Evolutionary conservation across 2,113 vertebrate genomes (phyloP), one percentile per base, ranked within the genome.

Genomic region (Thalassarche chlororhynchos): DNA sequence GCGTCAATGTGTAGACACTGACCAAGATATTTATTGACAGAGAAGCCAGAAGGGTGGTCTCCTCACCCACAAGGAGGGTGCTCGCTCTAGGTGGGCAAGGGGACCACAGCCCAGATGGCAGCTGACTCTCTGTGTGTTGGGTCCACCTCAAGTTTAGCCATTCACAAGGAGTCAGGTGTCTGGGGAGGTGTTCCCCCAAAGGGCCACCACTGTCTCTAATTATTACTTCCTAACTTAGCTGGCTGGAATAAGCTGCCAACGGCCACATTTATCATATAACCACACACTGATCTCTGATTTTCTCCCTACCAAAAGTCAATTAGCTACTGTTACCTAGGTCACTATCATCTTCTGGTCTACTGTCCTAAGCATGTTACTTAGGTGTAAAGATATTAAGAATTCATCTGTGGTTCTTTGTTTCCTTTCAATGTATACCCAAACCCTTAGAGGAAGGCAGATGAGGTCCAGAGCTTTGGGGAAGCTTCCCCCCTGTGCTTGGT

Each of bases 91-190:
- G 7, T 60, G 34, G 29, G 15, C 11, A 36, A 69, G 16, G 21
- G 15, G 8, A 49, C 9, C 4, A 12, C 6, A 17, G 40, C 4
- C 55, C 38, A 23, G 21, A 11, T 28, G 47, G 36, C 40, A 64
- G 29, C 5, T 12, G 31, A 14, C 5, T 52, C 5, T 46, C 38
- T 60, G 2, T 38, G 12, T 36, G 6, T 23, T 1, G 0, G 4
- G 31, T 38, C 20, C 17, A 47, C 32, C 12, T 62, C 17, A 71
- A 32, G 13, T 8, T 60, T 29, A 44, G 34, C 8, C 13, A 7
- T 38, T 7, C 42, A 23, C 42, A 64, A 13, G 24, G 13, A 57
- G 6, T 31, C 15, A 69, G 36, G 36, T 7, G 25, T 51, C 0
- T 34, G 11, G 11, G 8, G 18, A 47, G 6, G 7, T 47, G n/a